A percentile compares a stretch with the other conserved stretches of the same genome.
Conservation (phyloP, 2,113 vertebrate species). For the Tragelaphus buxtoni region DNA sequence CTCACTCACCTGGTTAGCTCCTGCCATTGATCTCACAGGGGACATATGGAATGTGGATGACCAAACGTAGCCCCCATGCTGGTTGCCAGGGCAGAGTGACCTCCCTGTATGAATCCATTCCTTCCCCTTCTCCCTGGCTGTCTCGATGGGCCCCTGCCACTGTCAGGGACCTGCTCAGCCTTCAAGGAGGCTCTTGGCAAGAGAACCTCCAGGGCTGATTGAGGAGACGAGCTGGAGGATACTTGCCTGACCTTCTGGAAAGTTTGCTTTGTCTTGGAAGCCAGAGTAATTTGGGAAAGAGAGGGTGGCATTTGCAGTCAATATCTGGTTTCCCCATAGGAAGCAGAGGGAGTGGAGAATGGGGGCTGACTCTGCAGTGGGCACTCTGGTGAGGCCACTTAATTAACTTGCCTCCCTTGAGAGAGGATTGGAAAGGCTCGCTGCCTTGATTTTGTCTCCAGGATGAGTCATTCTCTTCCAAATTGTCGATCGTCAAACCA, state of each 20-base stretch:
- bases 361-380: neutral
- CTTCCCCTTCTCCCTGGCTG: neutral
- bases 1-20: neutral
- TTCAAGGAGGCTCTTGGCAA: neutral
- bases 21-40: neutral
- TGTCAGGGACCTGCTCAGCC: neutral
- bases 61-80: neutral
- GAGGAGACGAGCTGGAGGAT: neutral
- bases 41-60: no score
- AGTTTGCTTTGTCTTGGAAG: neutral
- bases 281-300: constrained; percentile 6
- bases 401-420: constrained; percentile 32
- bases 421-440: neutral
- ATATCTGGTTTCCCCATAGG: neutral
- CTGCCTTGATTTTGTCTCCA: constrained; percentile 53
- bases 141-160: neutral
- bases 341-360: neutral
- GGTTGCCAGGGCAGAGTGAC: neutral
- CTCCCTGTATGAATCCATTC: neutral
- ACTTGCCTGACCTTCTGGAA: neutral
- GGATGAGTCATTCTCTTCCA: constrained; percentile 57
- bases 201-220: neutral
- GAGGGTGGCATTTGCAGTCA: neutral
- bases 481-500: neutral
- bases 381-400: neutral